Percentiles rank a stretch among this genome's conserved stretches.
Conservation (phyloP, 1,140 invertebrate genomes). For the Drosophila oshimai region DNA sequence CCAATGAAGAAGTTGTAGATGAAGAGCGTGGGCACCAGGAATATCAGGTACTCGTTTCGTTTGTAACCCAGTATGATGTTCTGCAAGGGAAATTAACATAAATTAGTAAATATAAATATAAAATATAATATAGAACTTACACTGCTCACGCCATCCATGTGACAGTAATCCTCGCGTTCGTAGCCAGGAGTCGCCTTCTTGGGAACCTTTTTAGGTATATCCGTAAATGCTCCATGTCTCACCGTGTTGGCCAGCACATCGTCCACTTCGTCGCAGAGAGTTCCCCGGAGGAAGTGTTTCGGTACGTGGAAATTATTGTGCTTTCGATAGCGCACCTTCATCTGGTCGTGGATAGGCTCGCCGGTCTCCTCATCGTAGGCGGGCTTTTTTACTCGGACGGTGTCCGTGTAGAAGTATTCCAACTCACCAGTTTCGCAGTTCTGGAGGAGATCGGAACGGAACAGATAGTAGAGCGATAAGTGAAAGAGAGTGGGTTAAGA, state of each 20-base stretch:
- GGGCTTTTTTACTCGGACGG: constrained; percentile 43
- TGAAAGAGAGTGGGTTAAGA: constrained; percentile 16
- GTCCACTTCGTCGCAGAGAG: constrained; percentile 64
- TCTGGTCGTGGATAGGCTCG: constrained; percentile 66
- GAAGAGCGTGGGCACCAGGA: constrained; percentile 83
- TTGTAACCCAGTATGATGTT: constrained; percentile 81
- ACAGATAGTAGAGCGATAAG: neutral
- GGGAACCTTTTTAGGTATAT: neutral
- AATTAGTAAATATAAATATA: neutral
- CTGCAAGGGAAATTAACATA: constrained; percentile 28
- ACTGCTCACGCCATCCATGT: constrained; percentile 75
- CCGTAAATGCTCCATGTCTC: constrained; percentile 30
- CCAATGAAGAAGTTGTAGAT: constrained; percentile 76
- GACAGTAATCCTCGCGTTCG: constrained; percentile 66
- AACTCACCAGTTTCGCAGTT: constrained; percentile 77
- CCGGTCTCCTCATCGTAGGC: constrained; percentile 74
- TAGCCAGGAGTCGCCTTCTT: constrained; percentile 54
- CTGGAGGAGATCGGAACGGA: constrained; percentile 28
- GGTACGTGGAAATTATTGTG: constrained; percentile 72
- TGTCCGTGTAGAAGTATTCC: constrained; percentile 68
- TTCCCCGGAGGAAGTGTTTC: constrained; percentile 53
- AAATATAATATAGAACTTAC: constrained; percentile 34
- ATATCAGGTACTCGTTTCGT: constrained; percentile 55
- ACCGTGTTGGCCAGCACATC: constrained; percentile 59
- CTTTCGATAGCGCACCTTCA: constrained; percentile 73